Conservation (phyloP, 2,113 vertebrate genomes). For the Rhinoptilus africanus region DNA sequence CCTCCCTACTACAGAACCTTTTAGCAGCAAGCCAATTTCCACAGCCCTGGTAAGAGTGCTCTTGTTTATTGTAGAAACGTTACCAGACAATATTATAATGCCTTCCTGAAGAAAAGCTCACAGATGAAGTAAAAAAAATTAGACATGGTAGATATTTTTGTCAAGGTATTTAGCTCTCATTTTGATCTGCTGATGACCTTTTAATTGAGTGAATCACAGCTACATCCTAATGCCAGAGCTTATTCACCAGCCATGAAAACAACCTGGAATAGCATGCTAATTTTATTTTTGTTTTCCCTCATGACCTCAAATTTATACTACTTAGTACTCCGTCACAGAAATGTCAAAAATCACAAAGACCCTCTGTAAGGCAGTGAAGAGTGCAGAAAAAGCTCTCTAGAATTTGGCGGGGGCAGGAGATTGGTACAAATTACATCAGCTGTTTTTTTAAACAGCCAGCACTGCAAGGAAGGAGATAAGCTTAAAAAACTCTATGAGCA, state of each 20-base stretch:
- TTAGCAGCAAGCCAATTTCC: neutral
- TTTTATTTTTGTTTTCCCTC: constrained; percentile 26
- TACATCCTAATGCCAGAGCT: neutral
- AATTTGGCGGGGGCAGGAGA: neutral
- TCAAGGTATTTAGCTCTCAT: constrained; percentile 40
- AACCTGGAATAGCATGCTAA: neutral
- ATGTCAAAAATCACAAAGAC: neutral
- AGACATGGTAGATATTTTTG: constrained; percentile 5
- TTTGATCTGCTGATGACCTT: constrained; percentile 48
- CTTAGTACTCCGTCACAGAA: neutral
- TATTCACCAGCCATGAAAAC: constrained; percentile 35
- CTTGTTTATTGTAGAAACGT: neutral
- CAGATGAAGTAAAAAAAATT: neutral
- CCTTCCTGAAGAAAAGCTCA: neutral
- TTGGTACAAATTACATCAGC: neutral
- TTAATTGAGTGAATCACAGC: constrained; percentile 47
- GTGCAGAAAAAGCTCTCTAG: neutral
- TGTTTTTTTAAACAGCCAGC: neutral
- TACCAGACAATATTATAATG: neutral
- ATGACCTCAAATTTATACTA: neutral
- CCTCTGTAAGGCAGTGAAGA: neutral
- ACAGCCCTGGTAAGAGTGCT: neutral
- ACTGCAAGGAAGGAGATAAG: neutral
- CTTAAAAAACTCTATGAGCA: neutral
- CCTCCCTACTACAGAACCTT: neutral